Evolutionary conservation across 2,888 invertebrate genomes (phyloP), one percentile per base, ranked within the genome.

Genomic region (Dicyrtoma fusca): DNA sequence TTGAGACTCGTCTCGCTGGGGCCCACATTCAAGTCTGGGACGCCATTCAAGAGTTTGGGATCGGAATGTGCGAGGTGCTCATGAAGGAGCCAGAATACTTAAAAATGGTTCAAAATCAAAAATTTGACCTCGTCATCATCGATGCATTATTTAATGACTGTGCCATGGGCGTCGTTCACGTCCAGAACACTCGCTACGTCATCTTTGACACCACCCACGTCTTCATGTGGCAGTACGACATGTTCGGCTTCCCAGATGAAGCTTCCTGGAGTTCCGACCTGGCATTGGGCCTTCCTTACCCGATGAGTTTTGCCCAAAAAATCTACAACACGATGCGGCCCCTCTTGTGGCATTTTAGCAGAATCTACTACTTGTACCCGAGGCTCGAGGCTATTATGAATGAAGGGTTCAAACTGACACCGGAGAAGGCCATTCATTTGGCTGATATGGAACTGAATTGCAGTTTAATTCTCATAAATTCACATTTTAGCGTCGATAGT

Each of bases 401-500:
- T 10, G 42, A 66, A n/a, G 73, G 66, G 10, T 53, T 78, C 10
- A 49, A 74, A 4, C 44, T 49, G 0, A 62, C 14, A 11, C 10
- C 21, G 17, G 23, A 66, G 17, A 19, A 25, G 23, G 55, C 76
- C 72, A 72, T 77, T 3, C 17, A 72, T 8, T 21, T 78, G 11
- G 23, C n/a, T 17, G 74, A 76, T 42, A 5, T 76, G 70, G 76
- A 79, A 10, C 19, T 26, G 14, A 45, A 70, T 0, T 21, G 55
- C 0, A 72, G 55, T 59, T 72, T 80, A 1, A 45, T 78, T 23
- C 59, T 80, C 10, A 47, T 26, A 0, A 77, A 76, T 47, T 64
- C 77, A 0, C 78, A 80, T 66, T 76, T 69, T 26, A 71, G 75
- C 2, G 75, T 75, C n/a, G 80, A 80, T 17, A 74, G 66, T 53